phyloP scores from a whole-genome alignment of 1,140 invertebrate species.

The Drosophila subpulchrella region DNA sequence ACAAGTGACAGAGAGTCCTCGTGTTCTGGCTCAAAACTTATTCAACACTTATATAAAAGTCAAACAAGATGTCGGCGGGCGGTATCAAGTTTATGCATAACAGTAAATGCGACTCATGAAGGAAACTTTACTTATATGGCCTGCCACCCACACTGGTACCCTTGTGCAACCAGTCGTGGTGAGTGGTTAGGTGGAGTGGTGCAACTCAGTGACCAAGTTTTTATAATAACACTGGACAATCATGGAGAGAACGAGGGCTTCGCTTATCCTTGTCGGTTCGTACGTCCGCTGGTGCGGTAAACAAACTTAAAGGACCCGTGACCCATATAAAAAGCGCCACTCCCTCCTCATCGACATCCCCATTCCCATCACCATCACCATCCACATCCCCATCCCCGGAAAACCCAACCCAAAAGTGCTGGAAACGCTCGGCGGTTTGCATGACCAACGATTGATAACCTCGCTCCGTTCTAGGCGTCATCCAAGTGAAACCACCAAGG shows the following conservation, averaged over 20 bases:
- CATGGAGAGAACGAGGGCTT: constrained; percentile 2
- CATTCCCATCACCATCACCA: too few relatives aligned
- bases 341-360: constrained; percentile 7
- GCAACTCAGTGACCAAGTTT: constrained; percentile 59
- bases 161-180: constrained; percentile 45
- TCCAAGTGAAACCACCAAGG: constrained; percentile 44
- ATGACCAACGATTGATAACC: constrained; percentile 68
- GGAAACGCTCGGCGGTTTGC: constrained; percentile 46
- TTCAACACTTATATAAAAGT: constrained; percentile 55
- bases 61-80: constrained; percentile 21
- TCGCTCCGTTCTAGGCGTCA: constrained; percentile 36
- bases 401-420: constrained; percentile 28
- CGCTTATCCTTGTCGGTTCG: constrained; percentile 5
- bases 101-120: constrained; percentile 57
- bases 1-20: constrained; percentile 1
- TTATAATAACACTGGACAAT: constrained; percentile 54
- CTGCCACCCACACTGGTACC: background rate
- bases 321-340: constrained; percentile 59
- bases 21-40: constrained; percentile 17
- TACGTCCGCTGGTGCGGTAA: constrained; percentile 53
- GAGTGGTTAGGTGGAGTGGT: constrained; percentile 11
- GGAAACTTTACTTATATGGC: constrained; percentile 31
- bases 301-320: constrained; percentile 69
- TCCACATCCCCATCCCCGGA: constrained; percentile 6
- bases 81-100: constrained; percentile 57